phyloP scores from a whole-genome alignment of 2,888 invertebrate species.

The Agriopis aurantiaria region DNA sequence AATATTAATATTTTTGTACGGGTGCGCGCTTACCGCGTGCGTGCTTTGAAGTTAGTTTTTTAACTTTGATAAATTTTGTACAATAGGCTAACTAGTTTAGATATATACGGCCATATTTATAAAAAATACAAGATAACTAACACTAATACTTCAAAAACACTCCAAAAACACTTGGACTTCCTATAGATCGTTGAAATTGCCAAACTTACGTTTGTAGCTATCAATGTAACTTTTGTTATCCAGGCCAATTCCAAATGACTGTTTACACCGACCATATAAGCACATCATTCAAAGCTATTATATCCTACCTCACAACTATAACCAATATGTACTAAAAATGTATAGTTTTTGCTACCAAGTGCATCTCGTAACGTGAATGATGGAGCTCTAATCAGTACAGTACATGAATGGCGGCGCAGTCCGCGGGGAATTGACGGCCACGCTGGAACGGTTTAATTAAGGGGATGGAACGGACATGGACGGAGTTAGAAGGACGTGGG shows the following conservation, averaged over 20 bases:
- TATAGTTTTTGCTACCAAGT: constrained; percentile 25
- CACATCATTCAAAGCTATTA: neutral
- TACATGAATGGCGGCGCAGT: constrained; percentile 25
- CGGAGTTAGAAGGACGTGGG: constrained; percentile 2
- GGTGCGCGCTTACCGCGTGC: no score
- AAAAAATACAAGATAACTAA: no score
- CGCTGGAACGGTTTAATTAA: constrained; percentile 72
- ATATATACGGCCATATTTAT: no score
- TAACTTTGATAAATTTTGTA: no score
- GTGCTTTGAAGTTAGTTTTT: neutral
- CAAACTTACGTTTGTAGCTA: no score
- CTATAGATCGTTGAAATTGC: no score
- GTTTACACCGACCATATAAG: no score
- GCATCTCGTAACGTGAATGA: constrained; percentile 29
- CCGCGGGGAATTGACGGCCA: constrained; percentile 36
- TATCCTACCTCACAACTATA: neutral
- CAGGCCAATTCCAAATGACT: neutral
- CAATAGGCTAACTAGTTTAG: no score
- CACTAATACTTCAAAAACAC: no score
- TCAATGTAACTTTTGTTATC: neutral
- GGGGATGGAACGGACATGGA: constrained; percentile 63
- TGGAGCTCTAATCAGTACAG: constrained; percentile 44
- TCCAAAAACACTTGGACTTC: no score
- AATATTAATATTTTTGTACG: no score
- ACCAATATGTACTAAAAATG: neutral